phyloP scores from a whole-genome alignment of 2,113 vertebrate genomes.

The Phrynosoma blainvillii region DNA sequence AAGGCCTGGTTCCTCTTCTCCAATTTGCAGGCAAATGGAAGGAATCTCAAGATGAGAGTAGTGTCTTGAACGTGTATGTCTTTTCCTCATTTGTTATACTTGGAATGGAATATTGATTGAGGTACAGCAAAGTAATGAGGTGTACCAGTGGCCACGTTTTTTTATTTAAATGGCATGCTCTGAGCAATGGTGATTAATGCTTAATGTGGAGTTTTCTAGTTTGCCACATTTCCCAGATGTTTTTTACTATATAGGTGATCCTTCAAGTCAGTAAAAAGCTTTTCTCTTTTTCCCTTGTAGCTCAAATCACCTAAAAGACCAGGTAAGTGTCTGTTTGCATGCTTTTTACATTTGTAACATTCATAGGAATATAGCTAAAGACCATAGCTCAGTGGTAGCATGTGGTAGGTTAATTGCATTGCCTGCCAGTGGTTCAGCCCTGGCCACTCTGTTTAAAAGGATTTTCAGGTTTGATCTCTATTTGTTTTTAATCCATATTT shows the following conservation, averaged over 20 bases:
- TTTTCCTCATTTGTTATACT: too few species aligned
- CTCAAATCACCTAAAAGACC: conserved; percentile 98
- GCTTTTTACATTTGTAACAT: background rate
- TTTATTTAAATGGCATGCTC: too few species aligned
- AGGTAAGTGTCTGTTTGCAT: conserved; percentile 79
- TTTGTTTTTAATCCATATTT: too few species aligned
- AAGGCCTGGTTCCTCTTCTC: too few species aligned
- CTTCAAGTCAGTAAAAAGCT: conserved; percentile 54
- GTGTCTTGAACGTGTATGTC: too few species aligned
- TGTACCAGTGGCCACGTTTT: too few species aligned
- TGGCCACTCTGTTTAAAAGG: background rate
- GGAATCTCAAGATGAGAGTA: too few species aligned
- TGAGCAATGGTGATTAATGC: too few species aligned
- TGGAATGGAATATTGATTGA: too few species aligned
- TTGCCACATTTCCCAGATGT: background rate
- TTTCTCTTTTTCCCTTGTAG: conserved; percentile 77
- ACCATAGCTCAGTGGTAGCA: background rate
- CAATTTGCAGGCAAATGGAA: too few species aligned
- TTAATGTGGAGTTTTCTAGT: background rate
- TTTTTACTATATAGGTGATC: background rate
- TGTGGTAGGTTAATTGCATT: background rate
- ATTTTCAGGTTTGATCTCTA: background rate
- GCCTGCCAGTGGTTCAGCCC: background rate
- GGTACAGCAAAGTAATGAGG: too few species aligned
- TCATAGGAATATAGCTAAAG: background rate